Base-by-base conservation (phyloP, 2,888 invertebrate genomes). In the Boloria euphrosyne region DNA sequence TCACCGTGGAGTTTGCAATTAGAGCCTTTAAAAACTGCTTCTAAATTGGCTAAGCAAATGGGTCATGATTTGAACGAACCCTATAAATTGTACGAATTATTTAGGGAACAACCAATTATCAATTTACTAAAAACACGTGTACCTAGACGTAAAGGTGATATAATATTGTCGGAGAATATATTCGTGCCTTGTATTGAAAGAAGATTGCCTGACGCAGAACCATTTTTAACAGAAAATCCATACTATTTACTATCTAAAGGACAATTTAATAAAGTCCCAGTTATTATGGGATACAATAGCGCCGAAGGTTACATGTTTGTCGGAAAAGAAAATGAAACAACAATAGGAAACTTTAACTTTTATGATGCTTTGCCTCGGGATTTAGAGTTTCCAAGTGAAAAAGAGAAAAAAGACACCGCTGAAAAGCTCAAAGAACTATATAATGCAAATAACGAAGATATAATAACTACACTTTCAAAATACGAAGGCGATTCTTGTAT, bases 111-210 rank as follows among this genome's bases (percentile, higher is more conserved):
- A 67, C 63, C 83, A 17, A 74, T 80, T 2, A 70, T 80, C 22
- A 77, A 85, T 3, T 67, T 92, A 6, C 66, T 91, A 17, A 76
- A 57, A 43, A 76, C 82, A 3, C 81, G 90, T 13, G 80, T 91
- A 1, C 89, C 89, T 0, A 82, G 91, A 74, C 74, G 73, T 3
- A 74, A 80, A 49, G 90, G 90, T 7, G 86, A 91, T 58, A 74
- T 86, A 14, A 80, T 87, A 0, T 58, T 87, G 46, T 89, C 90
- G 18, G 91, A 91, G 71, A 88, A 88, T 54, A 78, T 90, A 53
- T 92, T 91, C 61, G 90, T 90, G 1, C 91, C 91, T 0, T 91
- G 91, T 70, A 76, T 86, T 7, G 91, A 92, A 67, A 80, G 81
- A 16, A 61, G 73, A 54, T 71, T 86, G 38, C 68, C 77, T 16